phyloP scores from a whole-genome alignment of 1,140 invertebrate genomes.

The Ectropis grisescens region DNA sequence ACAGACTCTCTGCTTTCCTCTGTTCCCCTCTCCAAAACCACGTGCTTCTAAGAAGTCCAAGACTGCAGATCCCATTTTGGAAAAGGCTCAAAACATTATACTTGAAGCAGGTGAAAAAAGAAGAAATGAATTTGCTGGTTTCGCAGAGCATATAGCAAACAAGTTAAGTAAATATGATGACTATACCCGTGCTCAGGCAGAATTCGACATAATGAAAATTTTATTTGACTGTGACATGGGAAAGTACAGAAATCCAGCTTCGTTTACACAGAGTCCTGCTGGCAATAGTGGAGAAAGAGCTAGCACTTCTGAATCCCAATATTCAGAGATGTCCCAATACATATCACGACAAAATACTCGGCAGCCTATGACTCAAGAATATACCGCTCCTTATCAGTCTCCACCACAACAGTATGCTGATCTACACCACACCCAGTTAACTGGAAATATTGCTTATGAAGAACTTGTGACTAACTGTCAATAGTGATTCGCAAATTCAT shows the following conservation, averaged over 20 bases:
- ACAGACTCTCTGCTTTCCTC: too few relatives aligned
- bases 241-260: too few relatives aligned
- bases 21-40: too few relatives aligned
- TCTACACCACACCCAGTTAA: slow-evolving; percentile 1
- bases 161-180: slow-evolving; percentile 7
- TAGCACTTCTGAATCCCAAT: slow-evolving; percentile 3
- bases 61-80: too few relatives aligned
- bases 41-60: too few relatives aligned
- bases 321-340: slow-evolving; percentile 2
- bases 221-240: slow-evolving; percentile 5
- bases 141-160: slow-evolving; percentile 3
- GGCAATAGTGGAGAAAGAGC: too few relatives aligned
- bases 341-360: slow-evolving; percentile 4
- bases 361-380: slow-evolving; percentile 1
- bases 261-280: too few relatives aligned
- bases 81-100: too few relatives aligned
- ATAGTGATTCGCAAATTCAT: too few relatives aligned
- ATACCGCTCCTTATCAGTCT: not conserved
- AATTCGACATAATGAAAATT: slow-evolving; percentile 4
- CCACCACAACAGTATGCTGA: slow-evolving; percentile 1
- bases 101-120: too few relatives aligned
- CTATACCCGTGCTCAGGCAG: slow-evolving; percentile 1
- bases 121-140: too few relatives aligned
- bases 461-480: too few relatives aligned
- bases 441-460: slow-evolving; percentile 5